Percentiles rank a stretch among this genome's conserved stretches.
These are phyloP conservation scores for Otocyon megalotis DNA, from an alignment of 2,113 vertebrate species.

Conservation along the genomic window DNA sequence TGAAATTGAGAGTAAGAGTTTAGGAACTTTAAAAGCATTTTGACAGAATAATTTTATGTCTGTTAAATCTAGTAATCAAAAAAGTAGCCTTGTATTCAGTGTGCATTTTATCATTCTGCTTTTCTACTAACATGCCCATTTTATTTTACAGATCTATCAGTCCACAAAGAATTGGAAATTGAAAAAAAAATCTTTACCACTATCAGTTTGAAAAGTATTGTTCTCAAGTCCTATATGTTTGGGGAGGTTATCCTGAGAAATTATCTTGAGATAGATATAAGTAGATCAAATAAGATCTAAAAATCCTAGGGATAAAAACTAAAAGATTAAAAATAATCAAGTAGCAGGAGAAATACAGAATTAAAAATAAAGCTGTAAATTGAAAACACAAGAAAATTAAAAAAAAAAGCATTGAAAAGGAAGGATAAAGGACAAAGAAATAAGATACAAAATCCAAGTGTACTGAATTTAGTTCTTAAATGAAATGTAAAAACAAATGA, in stretches of 20 bases:
- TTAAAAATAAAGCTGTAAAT: neutral
- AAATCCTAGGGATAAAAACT: neutral
- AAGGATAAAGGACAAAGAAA: neutral
- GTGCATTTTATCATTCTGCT: neutral
- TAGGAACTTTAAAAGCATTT: constrained; percentile 8
- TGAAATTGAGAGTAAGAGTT: neutral
- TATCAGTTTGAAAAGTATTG: neutral
- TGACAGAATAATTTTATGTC: neutral
- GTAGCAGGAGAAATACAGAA: neutral
- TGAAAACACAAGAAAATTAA: neutral
- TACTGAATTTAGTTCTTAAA: neutral
- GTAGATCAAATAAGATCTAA: neutral
- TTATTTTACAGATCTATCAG: neutral
- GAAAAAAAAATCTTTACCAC: neutral
- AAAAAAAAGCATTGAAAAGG: neutral
- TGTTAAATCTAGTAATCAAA: neutral
- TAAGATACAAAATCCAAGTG: neutral
- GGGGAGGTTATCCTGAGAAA: neutral
- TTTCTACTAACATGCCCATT: neutral
- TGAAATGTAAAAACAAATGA: neutral
- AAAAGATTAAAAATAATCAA: neutral
- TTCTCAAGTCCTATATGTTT: neutral
- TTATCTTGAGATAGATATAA: neutral
- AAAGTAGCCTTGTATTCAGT: neutral
- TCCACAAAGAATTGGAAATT: neutral